Evolutionary conservation across 2,797 vertebrate species (phyloP).

Genomic region (Sebastes umbrosus): DNA sequence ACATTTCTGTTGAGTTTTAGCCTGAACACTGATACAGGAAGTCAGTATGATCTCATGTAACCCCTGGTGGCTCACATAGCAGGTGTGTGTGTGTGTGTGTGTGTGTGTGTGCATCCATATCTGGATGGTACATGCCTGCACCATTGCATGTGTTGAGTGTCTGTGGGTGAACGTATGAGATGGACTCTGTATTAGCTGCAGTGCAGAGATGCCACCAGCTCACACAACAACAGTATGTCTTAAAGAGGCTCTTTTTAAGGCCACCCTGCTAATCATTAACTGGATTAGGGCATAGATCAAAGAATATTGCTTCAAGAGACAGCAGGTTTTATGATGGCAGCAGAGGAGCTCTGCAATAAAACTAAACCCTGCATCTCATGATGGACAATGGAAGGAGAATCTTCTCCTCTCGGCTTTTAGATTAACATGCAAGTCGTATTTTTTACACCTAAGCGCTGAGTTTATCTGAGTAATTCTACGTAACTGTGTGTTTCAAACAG

Average conservation of each 20-base stretch:
- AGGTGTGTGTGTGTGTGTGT: constrained; percentile 10
- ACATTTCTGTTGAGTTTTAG: neutral
- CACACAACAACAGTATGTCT: constrained; percentile 14
- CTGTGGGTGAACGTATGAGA: constrained; percentile 37
- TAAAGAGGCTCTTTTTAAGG: constrained; percentile 13
- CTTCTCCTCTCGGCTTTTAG: neutral
- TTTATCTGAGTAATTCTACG: constrained; percentile 19
- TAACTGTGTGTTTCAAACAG: constrained; percentile 31
- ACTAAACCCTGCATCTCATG: neutral
- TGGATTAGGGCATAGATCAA: constrained; percentile 34
- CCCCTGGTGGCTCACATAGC: constrained; percentile 21
- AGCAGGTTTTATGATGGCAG: constrained; percentile 24
- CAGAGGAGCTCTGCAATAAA: neutral
- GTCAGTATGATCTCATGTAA: constrained; percentile 47
- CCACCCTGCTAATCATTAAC: constrained; percentile 28
- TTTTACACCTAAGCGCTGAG: neutral
- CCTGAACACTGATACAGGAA: constrained; percentile 30
- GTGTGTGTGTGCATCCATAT: constrained; percentile 14
- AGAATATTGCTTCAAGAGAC: constrained; percentile 26
- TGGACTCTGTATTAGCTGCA: constrained; percentile 61
- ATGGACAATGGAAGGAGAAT: neutral
- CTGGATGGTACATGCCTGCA: constrained; percentile 23
- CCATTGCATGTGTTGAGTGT: constrained; percentile 27
- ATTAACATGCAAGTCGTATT: neutral
- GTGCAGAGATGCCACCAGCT: constrained; percentile 51